Percentiles rank a stretch among this genome's conserved stretches.
Conservation (phyloP, 2,888 invertebrate species). For the Buathra laborator region DNA sequence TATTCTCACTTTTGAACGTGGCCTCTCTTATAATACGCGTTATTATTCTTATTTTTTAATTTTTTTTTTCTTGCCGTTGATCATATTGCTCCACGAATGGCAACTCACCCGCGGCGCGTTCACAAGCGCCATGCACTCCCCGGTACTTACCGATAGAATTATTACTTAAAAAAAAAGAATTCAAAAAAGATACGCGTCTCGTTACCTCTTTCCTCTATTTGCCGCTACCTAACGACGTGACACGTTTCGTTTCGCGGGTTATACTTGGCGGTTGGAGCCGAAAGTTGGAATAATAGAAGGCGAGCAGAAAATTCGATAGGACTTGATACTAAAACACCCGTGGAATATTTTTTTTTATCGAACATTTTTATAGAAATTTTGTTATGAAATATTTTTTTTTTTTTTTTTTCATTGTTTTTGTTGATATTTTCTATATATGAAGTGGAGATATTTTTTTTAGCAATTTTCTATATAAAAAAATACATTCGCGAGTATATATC, state of each 20-base stretch:
- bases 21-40: conserved; percentile 57
- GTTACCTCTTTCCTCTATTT: conserved; percentile 30
- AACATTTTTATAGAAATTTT: conserved; percentile 1
- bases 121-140: conserved; percentile 39
- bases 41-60: conserved; percentile 60
- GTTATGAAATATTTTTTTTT: background rate
- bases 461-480: background rate
- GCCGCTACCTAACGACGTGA: conserved; percentile 44
- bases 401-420: too few species aligned
- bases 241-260: conserved; percentile 7
- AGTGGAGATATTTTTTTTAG: too few species aligned
- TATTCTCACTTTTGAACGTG: conserved; percentile 34
- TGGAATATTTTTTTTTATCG: background rate
- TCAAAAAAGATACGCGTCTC: conserved; percentile 29
- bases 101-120: conserved; percentile 64
- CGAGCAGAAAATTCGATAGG: conserved; percentile 17
- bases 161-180: conserved; percentile 32
- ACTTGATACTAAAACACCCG: background rate
- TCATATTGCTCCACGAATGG: conserved; percentile 47
- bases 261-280: background rate
- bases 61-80: conserved; percentile 12
- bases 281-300: background rate
- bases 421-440: too few species aligned
- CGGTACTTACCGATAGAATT: conserved; percentile 65
- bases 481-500: background rate